phyloP scores from a whole-genome alignment of 2,888 invertebrate species.

The Drosophila acutilabella region DNA sequence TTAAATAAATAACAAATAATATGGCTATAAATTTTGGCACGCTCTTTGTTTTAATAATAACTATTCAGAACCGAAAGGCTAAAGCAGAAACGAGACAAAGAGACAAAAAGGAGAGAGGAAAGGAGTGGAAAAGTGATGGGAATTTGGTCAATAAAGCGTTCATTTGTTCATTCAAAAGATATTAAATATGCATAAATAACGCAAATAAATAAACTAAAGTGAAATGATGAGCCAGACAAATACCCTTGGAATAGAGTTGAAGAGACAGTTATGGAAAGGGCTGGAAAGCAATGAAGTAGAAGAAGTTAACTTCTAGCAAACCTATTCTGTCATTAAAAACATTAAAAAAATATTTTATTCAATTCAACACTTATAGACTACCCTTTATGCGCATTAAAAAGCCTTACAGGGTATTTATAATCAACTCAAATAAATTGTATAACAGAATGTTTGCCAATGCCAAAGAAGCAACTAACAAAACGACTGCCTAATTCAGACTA shows the following conservation, averaged over 20 bases:
- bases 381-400: too few relatives aligned
- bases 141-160: conserved; percentile 33
- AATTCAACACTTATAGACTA: not conserved
- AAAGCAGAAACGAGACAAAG: not conserved
- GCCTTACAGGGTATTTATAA: conserved; percentile 4
- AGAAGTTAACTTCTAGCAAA: too few relatives aligned
- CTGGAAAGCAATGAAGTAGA: not conserved
- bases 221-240: not conserved
- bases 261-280: not conserved
- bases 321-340: too few relatives aligned
- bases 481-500: conserved; percentile 3
- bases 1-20: conserved; percentile 79
- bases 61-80: conserved; percentile 37
- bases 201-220: not conserved
- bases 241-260: conserved; percentile 12
- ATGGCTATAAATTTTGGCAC: conserved; percentile 76
- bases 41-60: conserved; percentile 76
- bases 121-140: conserved; percentile 6
- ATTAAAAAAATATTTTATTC: too few relatives aligned
- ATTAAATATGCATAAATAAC: conserved; percentile 78
- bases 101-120: not conserved
- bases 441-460: conserved; percentile 12
- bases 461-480: conserved; percentile 25
- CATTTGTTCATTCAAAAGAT: conserved; percentile 56
- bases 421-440: conserved; percentile 10